These are phyloP conservation scores for Eretmochelys imbricata DNA, from an alignment of 2,113 vertebrate species.

Conservation along the genomic window DNA sequence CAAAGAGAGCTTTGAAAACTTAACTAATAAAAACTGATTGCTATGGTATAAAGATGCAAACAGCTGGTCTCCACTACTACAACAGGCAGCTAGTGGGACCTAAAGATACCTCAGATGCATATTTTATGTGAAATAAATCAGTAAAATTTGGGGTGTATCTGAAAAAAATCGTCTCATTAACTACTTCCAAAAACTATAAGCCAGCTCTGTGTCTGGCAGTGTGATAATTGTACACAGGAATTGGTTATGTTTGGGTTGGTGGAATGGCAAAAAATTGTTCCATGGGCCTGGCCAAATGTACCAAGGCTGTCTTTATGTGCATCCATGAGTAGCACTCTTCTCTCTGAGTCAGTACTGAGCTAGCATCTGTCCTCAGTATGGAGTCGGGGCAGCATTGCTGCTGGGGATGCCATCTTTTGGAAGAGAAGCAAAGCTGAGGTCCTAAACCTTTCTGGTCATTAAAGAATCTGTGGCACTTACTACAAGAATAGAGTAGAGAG, in stretches of 20 bases:
- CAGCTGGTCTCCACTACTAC: not conserved
- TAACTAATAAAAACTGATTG: not conserved
- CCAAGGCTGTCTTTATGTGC: not conserved
- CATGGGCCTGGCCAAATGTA: not conserved
- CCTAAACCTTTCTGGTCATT: constrained; percentile 6
- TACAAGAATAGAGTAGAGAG: constrained; percentile 25
- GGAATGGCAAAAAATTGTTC: constrained; percentile 21
- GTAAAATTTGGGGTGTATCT: not conserved
- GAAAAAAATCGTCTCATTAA: constrained; percentile 17
- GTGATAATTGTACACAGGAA: not conserved
- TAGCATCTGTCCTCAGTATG: not conserved
- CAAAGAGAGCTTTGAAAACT: not conserved
- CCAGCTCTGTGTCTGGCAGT: not conserved
- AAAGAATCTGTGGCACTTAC: not conserved
- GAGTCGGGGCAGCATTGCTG: not conserved
- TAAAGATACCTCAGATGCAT: not conserved
- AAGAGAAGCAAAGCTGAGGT: not conserved
- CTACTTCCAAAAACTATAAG: constrained; percentile 19
- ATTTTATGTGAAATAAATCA: constrained; percentile 29
- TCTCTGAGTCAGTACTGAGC: not conserved
- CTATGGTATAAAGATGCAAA: not conserved
- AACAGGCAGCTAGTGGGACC: not conserved
- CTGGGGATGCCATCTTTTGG: not conserved
- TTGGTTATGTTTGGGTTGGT: constrained; percentile 10
- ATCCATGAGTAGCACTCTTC: not conserved